A percentile compares a stretch with the other conserved stretches of the same genome.
These are phyloP conservation scores for Ginglymostoma cirratum DNA, from an alignment of 2,113 vertebrate genomes.

Conservation along the genomic window DNA sequence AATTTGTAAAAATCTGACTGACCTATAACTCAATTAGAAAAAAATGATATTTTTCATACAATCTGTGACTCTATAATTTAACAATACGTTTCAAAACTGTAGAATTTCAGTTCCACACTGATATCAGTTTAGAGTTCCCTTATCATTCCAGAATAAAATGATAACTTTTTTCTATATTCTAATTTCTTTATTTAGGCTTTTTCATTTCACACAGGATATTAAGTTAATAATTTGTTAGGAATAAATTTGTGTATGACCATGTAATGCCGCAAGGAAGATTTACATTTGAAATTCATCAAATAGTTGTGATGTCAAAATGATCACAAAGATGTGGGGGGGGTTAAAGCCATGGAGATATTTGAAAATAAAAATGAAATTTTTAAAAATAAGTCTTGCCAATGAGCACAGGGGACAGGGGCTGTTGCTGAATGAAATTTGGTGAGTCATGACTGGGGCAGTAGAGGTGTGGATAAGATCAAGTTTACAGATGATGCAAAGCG, in stretches of 20 bases:
- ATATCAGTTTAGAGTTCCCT: background rate
- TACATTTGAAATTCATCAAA: background rate
- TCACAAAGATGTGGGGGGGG: too few relatives aligned
- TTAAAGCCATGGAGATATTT: too few relatives aligned
- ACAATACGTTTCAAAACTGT: background rate
- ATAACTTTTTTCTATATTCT: background rate
- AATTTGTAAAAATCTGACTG: background rate
- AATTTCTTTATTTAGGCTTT: background rate
- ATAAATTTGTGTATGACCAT: background rate
- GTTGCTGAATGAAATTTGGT: too few relatives aligned
- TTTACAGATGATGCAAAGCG: too few relatives aligned
- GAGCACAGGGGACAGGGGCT: too few relatives aligned
- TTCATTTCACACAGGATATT: background rate
- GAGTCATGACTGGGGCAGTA: too few relatives aligned
- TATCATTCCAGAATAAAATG: background rate
- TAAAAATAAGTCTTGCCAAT: too few relatives aligned
- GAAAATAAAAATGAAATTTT: too few relatives aligned
- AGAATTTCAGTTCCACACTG: background rate
- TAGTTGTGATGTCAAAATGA: background rate
- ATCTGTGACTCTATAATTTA: background rate
- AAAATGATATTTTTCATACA: background rate
- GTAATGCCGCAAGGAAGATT: background rate
- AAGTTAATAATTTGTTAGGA: background rate
- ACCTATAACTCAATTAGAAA: background rate
- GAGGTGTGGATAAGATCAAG: too few relatives aligned